A percentile compares a stretch with the other conserved stretches of the same genome.
Conservation (phyloP, 2,113 vertebrate genomes). For the Leptobrachium ailaonicum region DNA sequence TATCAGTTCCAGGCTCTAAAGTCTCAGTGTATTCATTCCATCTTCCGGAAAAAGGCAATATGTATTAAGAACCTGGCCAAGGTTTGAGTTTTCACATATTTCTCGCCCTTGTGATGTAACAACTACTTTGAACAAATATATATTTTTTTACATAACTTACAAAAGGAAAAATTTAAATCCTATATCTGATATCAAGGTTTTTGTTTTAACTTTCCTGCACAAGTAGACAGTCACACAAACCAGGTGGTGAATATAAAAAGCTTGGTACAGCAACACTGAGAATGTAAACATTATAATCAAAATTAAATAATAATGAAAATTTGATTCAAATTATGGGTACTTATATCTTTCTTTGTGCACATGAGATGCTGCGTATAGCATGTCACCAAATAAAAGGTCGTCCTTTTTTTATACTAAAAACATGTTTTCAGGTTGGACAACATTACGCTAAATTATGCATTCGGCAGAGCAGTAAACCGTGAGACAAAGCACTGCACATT, state of each 20-base stretch:
- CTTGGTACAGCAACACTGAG: conserved; percentile 44
- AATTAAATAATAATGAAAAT: conserved; percentile 56
- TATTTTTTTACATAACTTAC: neutral
- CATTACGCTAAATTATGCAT: conserved; percentile 63
- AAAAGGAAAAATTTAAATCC: neutral
- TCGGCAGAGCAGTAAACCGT: conserved; percentile 55
- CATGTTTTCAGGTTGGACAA: conserved; percentile 60
- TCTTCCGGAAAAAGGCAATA: neutral
- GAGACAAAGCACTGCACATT: conserved; percentile 43
- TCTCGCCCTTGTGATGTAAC: conserved; percentile 6
- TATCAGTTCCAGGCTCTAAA: neutral
- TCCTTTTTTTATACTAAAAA: conserved; percentile 51
- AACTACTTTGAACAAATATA: neutral
- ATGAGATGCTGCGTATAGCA: conserved; percentile 62
- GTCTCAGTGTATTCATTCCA: neutral
- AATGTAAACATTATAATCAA: conserved; percentile 51
- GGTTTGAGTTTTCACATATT: neutral
- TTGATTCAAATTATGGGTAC: conserved; percentile 62
- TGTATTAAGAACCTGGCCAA: conserved; percentile 1
- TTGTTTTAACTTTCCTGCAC: conserved; percentile 46
- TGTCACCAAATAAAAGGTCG: conserved; percentile 58
- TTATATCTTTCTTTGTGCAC: conserved; percentile 60
- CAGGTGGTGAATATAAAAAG: conserved; percentile 51
- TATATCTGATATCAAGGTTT: conserved; percentile 45
- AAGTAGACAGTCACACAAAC: conserved; percentile 50